Evolutionary conservation across 2,888 invertebrate genomes (phyloP).

Genomic region (Meiosimyza platycephala): DNA sequence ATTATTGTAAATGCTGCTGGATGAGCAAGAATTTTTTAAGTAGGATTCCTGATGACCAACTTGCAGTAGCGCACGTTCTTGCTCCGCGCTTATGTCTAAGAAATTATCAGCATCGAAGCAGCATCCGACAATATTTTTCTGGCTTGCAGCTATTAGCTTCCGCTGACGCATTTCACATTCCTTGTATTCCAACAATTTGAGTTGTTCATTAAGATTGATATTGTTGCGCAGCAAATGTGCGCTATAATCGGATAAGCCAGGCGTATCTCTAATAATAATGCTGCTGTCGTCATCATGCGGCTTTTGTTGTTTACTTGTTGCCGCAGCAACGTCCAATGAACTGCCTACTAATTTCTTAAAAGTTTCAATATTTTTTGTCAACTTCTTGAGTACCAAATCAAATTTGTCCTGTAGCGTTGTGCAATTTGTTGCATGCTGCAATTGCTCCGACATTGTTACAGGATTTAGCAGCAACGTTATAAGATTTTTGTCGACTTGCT

Average conservation of each 20-base stretch:
- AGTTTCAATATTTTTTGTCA: slow-evolving; percentile 63
- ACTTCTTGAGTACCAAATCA: slow-evolving; percentile 58
- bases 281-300: background rate
- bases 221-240: slow-evolving; percentile 61
- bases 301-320: slow-evolving; percentile 6
- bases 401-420: slow-evolving; percentile 39
- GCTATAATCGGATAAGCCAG: slow-evolving; percentile 48
- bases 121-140: background rate
- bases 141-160: slow-evolving; percentile 35
- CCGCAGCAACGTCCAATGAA: slow-evolving; percentile 51
- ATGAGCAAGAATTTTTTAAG: slow-evolving; percentile 40
- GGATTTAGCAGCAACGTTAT: slow-evolving; percentile 63
- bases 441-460: slow-evolving; percentile 54
- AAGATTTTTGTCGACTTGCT: slow-evolving; percentile 63
- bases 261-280: background rate
- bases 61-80: slow-evolving; percentile 45
- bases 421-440: slow-evolving; percentile 29
- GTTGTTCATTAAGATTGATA: slow-evolving; percentile 63
- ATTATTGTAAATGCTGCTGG: slow-evolving; percentile 61
- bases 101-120: slow-evolving; percentile 43
- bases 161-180: slow-evolving; percentile 62
- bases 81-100: slow-evolving; percentile 44
- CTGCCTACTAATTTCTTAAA: slow-evolving; percentile 63
- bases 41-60: background rate
- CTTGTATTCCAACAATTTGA: slow-evolving; percentile 61